phyloP scores from a whole-genome alignment of 2,797 vertebrate species.

The Trachops cirrhosus region DNA sequence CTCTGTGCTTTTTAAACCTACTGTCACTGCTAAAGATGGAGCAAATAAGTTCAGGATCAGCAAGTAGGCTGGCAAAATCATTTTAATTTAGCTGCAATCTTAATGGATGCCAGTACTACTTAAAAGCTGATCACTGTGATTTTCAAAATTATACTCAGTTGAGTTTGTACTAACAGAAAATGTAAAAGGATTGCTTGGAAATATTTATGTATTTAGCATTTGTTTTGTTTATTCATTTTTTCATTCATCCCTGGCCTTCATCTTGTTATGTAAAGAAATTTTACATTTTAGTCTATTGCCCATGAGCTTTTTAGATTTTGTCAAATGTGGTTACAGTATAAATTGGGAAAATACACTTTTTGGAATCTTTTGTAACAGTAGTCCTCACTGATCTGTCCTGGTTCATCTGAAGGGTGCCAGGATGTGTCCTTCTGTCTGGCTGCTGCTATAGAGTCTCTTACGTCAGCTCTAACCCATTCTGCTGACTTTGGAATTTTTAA shows the following conservation, averaged over 20 bases:
- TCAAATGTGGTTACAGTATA: background rate
- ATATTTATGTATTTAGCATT: background rate
- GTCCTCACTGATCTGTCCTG: background rate
- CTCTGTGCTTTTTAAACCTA: background rate
- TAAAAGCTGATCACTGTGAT: background rate
- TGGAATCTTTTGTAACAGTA: background rate
- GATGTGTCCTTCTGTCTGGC: background rate
- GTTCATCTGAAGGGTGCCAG: background rate
- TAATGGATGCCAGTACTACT: background rate
- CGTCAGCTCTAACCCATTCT: background rate
- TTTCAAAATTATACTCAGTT: slow-evolving; percentile 1
- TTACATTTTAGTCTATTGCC: background rate
- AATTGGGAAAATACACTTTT: background rate
- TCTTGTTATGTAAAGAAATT: background rate
- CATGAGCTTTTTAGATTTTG: slow-evolving; percentile 27
- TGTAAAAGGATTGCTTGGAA: background rate
- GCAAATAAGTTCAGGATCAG: background rate
- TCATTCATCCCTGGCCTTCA: slow-evolving; percentile 41
- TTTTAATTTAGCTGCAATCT: background rate
- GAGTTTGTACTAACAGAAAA: background rate
- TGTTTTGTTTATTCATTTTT: background rate
- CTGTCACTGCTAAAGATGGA: background rate
- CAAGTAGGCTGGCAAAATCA: background rate
- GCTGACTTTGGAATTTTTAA: background rate
- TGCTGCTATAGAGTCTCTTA: background rate